A percentile compares a stretch with the other conserved stretches of the same genome.
Evolutionary conservation across 1,140 invertebrate genomes (phyloP).

Genomic region (Rhizoglyphus robini): DNA sequence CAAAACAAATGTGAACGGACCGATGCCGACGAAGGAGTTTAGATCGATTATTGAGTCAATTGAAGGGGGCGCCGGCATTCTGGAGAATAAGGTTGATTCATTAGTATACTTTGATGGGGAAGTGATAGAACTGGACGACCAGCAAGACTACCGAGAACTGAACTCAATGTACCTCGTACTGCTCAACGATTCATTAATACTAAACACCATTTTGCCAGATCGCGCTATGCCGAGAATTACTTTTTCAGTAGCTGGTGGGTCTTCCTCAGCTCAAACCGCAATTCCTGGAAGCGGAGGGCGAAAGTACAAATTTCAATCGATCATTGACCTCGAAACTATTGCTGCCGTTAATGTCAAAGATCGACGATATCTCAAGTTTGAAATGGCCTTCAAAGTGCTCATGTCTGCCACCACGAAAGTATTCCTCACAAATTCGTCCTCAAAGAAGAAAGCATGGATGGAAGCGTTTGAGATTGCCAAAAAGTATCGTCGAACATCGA

Average conservation of each 20-base stretch:
- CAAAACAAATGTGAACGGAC: background rate
- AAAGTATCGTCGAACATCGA: constrained; percentile 39
- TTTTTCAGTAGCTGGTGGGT: constrained; percentile 24
- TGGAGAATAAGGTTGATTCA: constrained; percentile 56
- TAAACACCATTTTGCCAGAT: constrained; percentile 53
- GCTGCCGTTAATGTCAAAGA: constrained; percentile 82
- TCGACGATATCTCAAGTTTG: constrained; percentile 39
- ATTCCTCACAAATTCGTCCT: constrained; percentile 27
- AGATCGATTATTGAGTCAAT: constrained; percentile 68
- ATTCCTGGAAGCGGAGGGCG: constrained; percentile 27
- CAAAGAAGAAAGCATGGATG: constrained; percentile 70
- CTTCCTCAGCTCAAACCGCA: background rate
- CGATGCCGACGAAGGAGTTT: constrained; percentile 44
- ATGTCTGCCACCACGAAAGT: constrained; percentile 69
- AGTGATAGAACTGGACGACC: constrained; percentile 69
- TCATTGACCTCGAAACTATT: constrained; percentile 78
- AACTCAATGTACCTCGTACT: constrained; percentile 82
- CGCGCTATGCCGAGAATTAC: background rate
- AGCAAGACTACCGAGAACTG: constrained; percentile 60
- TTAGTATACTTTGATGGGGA: constrained; percentile 70
- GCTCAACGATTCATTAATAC: constrained; percentile 68
- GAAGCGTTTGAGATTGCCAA: constrained; percentile 84
- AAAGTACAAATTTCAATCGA: constrained; percentile 72
- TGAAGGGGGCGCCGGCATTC: constrained; percentile 58
- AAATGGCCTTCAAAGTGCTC: constrained; percentile 82